phyloP scores from a whole-genome alignment of 1,140 invertebrate species.

The Scaptodrosophila lebanonensis region DNA sequence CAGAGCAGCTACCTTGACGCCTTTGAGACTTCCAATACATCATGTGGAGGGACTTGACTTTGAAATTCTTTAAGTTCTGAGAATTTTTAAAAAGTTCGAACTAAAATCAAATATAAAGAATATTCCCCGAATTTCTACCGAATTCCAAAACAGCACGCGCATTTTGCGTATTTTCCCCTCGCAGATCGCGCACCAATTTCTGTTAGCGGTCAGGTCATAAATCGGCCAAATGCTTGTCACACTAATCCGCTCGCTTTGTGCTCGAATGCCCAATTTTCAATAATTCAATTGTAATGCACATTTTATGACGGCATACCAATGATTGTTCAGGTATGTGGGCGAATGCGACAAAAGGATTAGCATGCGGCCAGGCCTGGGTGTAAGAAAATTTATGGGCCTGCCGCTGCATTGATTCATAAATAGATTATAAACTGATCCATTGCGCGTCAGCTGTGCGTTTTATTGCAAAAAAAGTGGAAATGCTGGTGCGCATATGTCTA shows the following conservation, averaged over 20 bases:
- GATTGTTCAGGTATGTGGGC: too few species aligned
- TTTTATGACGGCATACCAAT: constrained; percentile 42
- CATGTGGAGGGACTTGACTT: too few species aligned
- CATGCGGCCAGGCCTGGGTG: neutral
- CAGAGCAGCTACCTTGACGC: neutral
- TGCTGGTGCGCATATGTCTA: too few species aligned
- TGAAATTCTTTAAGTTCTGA: constrained; percentile 5
- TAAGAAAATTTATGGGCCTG: neutral
- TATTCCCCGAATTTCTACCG: constrained; percentile 17
- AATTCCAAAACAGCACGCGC: constrained; percentile 54
- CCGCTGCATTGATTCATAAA: constrained; percentile 61
- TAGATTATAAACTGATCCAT: constrained; percentile 53
- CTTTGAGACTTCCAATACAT: too few species aligned
- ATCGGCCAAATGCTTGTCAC: constrained; percentile 20
- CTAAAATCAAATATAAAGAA: constrained; percentile 17
- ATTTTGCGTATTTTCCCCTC: constrained; percentile 63
- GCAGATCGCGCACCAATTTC: constrained; percentile 44
- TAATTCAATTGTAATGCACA: neutral
- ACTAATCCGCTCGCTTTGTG: constrained; percentile 32
- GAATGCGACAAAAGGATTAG: constrained; percentile 21
- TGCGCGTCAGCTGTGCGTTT: constrained; percentile 43
- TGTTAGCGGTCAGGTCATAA: constrained; percentile 29
- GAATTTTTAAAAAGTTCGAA: constrained; percentile 18
- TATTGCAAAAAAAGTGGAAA: constrained; percentile 7
- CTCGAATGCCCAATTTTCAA: neutral